These are phyloP conservation scores for Corydoras sp. DNA, from an alignment of 2,113 vertebrate species.

Conservation along the genomic window DNA sequence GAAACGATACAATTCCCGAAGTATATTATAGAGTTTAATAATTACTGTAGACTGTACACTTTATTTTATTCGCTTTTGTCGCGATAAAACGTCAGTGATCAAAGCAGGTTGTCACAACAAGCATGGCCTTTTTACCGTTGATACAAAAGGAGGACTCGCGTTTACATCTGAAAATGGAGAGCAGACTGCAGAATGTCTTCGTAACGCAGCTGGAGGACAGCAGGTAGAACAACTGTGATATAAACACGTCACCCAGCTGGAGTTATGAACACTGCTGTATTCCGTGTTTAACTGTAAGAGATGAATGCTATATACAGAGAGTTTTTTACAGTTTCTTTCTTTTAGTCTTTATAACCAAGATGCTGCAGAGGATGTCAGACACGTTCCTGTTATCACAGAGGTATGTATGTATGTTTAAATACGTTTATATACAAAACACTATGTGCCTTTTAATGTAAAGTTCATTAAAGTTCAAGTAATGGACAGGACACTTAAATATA, in stretches of 20 bases:
- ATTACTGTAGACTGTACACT: background rate
- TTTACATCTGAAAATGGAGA: constrained; percentile 56
- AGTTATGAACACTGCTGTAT: background rate
- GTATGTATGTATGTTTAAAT: constrained; percentile 43
- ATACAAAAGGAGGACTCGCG: constrained; percentile 48
- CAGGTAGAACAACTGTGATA: constrained; percentile 48
- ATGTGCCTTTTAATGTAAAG: background rate
- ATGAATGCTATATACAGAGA: background rate
- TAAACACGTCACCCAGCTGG: background rate
- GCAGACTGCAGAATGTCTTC: constrained; percentile 61
- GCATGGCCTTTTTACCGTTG: constrained; percentile 49
- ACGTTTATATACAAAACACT: background rate
- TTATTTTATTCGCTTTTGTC: background rate
- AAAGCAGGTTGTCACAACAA: background rate
- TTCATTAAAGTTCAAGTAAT: background rate
- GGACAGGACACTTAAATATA: background rate
- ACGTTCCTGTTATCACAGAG: constrained; percentile 56
- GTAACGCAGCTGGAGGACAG: constrained; percentile 63
- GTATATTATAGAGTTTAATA: background rate
- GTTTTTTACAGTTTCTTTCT: constrained; percentile 3
- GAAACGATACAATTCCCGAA: constrained; percentile 25
- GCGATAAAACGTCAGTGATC: background rate
- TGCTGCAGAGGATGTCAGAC: constrained; percentile 50
- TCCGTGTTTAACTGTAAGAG: background rate
- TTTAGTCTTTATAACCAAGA: constrained; percentile 43